phyloP scores from a whole-genome alignment of 2,113 vertebrate species.

The Pionites leucogaster region DNA sequence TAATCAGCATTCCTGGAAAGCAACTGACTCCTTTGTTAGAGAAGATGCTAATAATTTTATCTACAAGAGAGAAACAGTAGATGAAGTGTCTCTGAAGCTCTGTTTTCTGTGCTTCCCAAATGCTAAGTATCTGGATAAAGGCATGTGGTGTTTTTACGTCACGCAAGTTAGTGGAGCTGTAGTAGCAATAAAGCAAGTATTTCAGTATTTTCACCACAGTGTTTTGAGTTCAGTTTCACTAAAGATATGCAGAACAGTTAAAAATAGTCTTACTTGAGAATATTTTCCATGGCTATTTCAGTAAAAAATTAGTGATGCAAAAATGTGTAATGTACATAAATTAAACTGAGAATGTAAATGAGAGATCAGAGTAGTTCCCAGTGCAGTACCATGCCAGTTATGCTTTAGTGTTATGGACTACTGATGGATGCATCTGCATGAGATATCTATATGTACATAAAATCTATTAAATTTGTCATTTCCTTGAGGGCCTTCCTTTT shows the following conservation, averaged over 20 bases:
- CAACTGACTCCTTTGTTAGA: not conserved
- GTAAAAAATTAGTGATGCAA: not conserved
- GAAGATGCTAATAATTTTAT: not conserved
- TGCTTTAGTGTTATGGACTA: not conserved
- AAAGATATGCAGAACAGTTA: not conserved
- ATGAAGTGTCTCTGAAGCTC: not conserved
- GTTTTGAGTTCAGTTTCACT: not conserved
- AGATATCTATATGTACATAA: not conserved
- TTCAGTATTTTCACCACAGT: not conserved
- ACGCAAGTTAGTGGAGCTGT: not conserved
- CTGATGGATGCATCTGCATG: not conserved
- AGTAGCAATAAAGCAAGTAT: not conserved
- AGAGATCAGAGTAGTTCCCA: not conserved
- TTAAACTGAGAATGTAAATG: not conserved
- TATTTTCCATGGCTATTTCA: not conserved
- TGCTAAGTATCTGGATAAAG: not conserved
- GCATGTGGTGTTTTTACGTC: not conserved
- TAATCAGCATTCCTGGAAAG: not conserved
- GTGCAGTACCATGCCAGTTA: not conserved
- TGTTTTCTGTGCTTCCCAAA: not conserved
- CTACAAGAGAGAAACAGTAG: not conserved
- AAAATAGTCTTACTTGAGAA: not conserved
- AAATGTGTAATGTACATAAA: not conserved
- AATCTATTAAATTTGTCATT: not conserved
- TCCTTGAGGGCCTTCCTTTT: not conserved